phyloP scores from a whole-genome alignment of 1,140 invertebrate genomes.

The Papilio machaon region DNA sequence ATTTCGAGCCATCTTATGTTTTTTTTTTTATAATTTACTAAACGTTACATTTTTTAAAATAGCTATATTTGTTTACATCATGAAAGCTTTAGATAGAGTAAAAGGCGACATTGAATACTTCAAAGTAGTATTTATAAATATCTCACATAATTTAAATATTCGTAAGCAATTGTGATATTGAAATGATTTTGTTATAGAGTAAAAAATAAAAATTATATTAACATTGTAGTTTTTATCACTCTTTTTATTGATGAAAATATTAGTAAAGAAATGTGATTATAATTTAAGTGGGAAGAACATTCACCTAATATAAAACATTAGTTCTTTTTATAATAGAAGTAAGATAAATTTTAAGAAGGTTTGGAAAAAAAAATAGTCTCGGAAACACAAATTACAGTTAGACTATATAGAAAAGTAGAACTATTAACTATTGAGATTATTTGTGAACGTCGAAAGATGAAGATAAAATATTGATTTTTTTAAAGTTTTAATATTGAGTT shows the following conservation, averaged over 20 bases:
- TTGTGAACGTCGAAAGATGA: not conserved
- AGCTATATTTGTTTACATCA: not conserved
- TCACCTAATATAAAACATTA: not conserved
- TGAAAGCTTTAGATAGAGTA: not conserved
- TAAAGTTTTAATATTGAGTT: not conserved
- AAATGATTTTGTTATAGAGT: not conserved
- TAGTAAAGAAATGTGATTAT: not conserved
- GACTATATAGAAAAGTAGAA: not conserved
- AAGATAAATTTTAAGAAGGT: not conserved
- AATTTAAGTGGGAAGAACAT: not conserved
- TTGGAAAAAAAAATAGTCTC: not conserved
- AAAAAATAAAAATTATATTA: not conserved
- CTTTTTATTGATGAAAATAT: not conserved
- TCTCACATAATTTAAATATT: not conserved
- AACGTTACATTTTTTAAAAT: not conserved
- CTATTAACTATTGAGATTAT: slow-evolving; percentile 21
- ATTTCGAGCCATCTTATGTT: slow-evolving; percentile 24
- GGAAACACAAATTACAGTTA: not conserved
- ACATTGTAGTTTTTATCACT: not conserved
- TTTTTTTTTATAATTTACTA: not conserved
- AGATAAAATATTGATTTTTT: not conserved
- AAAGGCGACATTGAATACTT: not conserved
- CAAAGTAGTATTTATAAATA: not conserved
- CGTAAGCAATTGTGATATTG: not conserved
- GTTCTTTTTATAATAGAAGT: not conserved